phyloP scores from a whole-genome alignment of 2,888 invertebrate genomes.

The Stomorhina lunata region DNA sequence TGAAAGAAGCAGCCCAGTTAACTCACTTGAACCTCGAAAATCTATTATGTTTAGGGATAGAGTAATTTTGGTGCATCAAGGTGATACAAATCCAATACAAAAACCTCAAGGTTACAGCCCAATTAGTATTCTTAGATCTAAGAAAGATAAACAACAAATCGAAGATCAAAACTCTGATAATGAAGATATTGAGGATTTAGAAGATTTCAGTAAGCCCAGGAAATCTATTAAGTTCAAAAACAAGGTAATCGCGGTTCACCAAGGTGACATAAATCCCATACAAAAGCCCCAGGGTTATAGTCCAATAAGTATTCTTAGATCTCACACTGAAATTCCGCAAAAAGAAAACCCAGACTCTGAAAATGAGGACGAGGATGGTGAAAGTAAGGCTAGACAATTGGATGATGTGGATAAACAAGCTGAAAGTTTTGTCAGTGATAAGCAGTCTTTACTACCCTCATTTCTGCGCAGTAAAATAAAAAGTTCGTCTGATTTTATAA shows the following conservation, averaged over 20 bases:
- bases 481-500: slow-evolving; percentile 54
- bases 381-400: too few relatives aligned
- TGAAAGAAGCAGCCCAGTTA: not conserved
- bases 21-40: slow-evolving; percentile 60
- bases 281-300: slow-evolving; percentile 55
- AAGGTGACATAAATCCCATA: slow-evolving; percentile 58
- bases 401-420: not conserved
- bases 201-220: too few relatives aligned
- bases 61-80: slow-evolving; percentile 68
- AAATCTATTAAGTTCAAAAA: slow-evolving; percentile 73
- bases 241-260: slow-evolving; percentile 69
- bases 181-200: not conserved
- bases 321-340: not conserved
- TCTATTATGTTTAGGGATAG: slow-evolving; percentile 73
- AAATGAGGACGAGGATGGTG: not conserved
- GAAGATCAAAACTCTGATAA: too few relatives aligned
- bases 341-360: not conserved
- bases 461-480: slow-evolving; percentile 34
- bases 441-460: not conserved
- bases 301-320: slow-evolving; percentile 61
- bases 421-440: not conserved
- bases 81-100: slow-evolving; percentile 59
- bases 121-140: too few relatives aligned
- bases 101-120: slow-evolving; percentile 35
- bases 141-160: too few relatives aligned